Evolutionary conservation across 2,113 vertebrate species (phyloP).

Genomic region (Stigmatopora nigra): DNA sequence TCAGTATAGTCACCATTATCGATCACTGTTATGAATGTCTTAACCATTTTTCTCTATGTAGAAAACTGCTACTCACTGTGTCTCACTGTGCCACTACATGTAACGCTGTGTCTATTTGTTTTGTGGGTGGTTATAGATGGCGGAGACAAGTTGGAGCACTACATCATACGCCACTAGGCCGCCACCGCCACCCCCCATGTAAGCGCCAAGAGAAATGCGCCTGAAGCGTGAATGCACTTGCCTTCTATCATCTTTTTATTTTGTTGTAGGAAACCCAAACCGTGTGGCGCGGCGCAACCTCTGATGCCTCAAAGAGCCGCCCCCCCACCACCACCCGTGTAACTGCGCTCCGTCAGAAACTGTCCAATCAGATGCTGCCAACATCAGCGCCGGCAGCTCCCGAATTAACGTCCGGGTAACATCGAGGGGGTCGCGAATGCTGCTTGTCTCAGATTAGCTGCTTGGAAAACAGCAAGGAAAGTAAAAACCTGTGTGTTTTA

Average conservation of each 20-base stretch:
- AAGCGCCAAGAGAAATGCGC: not conserved
- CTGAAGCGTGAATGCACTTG: not conserved
- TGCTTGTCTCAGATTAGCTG: conserved; percentile 38
- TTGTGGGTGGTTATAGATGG: conserved; percentile 48
- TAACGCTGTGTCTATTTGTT: not conserved
- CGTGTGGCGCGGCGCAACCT: conserved; percentile 48
- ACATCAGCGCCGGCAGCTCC: not conserved
- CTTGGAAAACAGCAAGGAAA: conserved; percentile 16
- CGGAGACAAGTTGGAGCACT: conserved; percentile 45
- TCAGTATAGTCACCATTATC: no score
- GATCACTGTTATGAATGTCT: no score
- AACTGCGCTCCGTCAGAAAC: conserved; percentile 31
- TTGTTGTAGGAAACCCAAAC: conserved; percentile 58
- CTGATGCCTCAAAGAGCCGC: conserved; percentile 72
- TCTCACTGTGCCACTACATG: not conserved
- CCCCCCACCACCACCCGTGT: conserved; percentile 64
- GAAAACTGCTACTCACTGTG: no score
- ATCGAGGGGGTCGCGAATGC: not conserved
- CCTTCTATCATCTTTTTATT: not conserved
- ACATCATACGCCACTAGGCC: conserved; percentile 42
- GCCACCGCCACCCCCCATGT: conserved; percentile 55
- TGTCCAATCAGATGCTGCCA: not conserved
- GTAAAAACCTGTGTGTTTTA: conserved; percentile 8
- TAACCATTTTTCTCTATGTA: no score
- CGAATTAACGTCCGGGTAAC: not conserved